A percentile compares a stretch with the other conserved stretches of the same genome.
Conservation (phyloP, 2,797 vertebrate genomes). For the Hephaestus fuliginosus region DNA sequence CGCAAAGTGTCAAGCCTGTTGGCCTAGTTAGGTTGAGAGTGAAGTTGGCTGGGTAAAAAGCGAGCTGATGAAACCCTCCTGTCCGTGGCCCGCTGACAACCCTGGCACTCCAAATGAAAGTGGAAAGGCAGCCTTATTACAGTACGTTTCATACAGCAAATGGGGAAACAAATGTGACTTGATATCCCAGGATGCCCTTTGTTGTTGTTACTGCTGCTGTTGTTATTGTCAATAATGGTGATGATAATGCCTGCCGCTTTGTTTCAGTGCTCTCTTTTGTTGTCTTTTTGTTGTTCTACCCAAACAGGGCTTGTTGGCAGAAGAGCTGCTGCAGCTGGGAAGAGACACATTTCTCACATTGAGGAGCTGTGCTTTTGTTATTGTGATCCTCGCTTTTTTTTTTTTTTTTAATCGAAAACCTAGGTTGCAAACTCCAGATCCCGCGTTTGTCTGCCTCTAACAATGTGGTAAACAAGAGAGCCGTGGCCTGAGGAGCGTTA, state of each 20-base stretch:
- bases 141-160: conserved; percentile 73
- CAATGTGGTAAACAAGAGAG: conserved; percentile 38
- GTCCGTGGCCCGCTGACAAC: conserved; percentile 76
- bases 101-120: conserved; percentile 76
- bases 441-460: conserved; percentile 54
- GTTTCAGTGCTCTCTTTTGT: conserved; percentile 68
- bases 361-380: conserved; percentile 56
- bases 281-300: conserved; percentile 64
- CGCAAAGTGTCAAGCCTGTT: conserved; percentile 82
- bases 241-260: conserved; percentile 74
- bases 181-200: conserved; percentile 79
- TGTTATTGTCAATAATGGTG: conserved; percentile 78
- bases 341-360: conserved; percentile 57
- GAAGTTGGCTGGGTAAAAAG: conserved; percentile 75
- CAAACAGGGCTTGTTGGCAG: conserved; percentile 69
- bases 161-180: conserved; percentile 80
- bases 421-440: conserved; percentile 62
- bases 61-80: conserved; percentile 83
- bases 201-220: conserved; percentile 76
- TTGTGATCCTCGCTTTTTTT: conserved; percentile 36
- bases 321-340: conserved; percentile 54
- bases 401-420: conserved; percentile 58
- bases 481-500: conserved; percentile 29
- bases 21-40: conserved; percentile 81
- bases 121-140: conserved; percentile 80